A percentile compares a stretch with the other conserved stretches of the same genome.
phyloP scores from a whole-genome alignment of 2,797 vertebrate species.

The Sciaenops ocellatus region DNA sequence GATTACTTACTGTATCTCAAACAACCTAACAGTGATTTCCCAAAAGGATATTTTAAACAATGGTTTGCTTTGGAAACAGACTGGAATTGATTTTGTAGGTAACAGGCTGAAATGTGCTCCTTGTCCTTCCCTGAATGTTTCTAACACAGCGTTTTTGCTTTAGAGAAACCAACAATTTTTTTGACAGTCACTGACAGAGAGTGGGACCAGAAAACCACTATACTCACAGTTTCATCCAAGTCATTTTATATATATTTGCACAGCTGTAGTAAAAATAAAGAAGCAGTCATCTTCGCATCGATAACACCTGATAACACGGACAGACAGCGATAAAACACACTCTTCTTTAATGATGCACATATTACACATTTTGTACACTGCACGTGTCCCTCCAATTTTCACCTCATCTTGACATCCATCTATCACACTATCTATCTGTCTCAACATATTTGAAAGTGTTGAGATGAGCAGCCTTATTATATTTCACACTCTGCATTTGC shows the following conservation, averaged over 20 bases:
- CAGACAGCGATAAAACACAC: neutral
- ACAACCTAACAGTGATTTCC: no score
- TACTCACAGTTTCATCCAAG: neutral
- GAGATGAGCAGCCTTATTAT: neutral
- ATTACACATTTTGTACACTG: neutral
- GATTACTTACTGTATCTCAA: no score
- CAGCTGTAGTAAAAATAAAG: neutral
- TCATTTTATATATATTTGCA: neutral
- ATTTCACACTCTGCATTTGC: slow-evolving; percentile 4
- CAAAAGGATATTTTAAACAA: neutral
- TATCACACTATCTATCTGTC: neutral
- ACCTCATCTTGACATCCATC: no score
- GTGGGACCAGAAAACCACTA: neutral
- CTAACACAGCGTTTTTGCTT: neutral
- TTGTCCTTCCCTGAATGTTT: neutral
- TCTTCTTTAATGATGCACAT: neutral
- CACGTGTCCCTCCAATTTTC: neutral
- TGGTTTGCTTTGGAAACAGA: neutral
- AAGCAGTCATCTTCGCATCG: neutral
- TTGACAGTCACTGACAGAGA: neutral
- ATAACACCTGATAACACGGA: neutral
- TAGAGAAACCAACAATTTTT: neutral
- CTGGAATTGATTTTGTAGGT: neutral
- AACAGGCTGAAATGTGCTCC: neutral
- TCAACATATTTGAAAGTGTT: neutral